Evolutionary conservation across 2,113 vertebrate species (phyloP).

Genomic region (Colaptes auratus): DNA sequence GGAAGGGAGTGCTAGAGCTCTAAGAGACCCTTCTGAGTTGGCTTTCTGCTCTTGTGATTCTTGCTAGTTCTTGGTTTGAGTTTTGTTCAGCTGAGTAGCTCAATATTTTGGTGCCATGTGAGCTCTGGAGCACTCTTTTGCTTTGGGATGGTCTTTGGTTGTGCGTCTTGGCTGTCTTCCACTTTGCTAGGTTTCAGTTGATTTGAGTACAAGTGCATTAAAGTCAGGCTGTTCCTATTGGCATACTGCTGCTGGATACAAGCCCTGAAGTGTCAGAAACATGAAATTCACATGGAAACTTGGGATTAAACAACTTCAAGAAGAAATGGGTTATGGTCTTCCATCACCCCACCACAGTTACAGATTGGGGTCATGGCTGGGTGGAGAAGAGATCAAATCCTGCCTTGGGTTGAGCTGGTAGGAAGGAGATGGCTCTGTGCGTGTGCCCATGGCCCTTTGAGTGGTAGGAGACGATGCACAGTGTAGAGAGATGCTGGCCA

Average conservation of each 20-base stretch:
- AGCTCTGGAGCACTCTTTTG: not conserved
- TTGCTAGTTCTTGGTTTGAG: not conserved
- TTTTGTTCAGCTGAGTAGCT: not conserved
- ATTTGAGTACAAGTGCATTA: not conserved
- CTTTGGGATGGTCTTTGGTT: not conserved
- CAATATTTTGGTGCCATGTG: rapidly evolving
- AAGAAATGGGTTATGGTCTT: not conserved
- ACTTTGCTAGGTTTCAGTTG: rapidly evolving
- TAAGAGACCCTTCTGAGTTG: rapidly evolving
- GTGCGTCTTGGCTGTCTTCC: not conserved
- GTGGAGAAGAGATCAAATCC: not conserved
- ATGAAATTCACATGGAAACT: not conserved
- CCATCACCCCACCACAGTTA: no score
- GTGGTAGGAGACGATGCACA: not conserved
- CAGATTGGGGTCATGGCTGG: not conserved
- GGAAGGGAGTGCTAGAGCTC: not conserved
- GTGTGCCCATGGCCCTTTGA: not conserved
- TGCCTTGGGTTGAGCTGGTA: not conserved
- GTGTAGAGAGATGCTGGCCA: not conserved
- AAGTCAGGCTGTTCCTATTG: not conserved
- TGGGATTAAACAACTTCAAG: rapidly evolving
- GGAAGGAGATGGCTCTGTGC: not conserved
- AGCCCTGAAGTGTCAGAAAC: rapidly evolving
- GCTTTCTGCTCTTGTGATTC: not conserved
- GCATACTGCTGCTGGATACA: not conserved